Conservation (phyloP, 2,113 vertebrate genomes). For the Calidris pygmaea region DNA sequence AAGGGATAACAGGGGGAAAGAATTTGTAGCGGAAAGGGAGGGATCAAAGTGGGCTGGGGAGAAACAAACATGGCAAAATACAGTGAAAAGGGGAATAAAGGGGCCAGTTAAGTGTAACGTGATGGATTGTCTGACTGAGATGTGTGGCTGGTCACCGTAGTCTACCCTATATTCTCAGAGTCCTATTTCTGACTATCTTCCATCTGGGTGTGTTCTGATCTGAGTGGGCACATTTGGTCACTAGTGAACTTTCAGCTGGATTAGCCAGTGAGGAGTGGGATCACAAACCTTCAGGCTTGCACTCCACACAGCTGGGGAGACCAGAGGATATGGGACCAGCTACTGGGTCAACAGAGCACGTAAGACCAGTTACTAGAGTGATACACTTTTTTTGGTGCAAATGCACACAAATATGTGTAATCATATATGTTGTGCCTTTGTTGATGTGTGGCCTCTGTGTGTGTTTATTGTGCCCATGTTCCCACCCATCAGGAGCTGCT, state of each 20-base stretch:
- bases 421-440: fast-evolving
- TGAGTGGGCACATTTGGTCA: neutral
- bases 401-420: fast-evolving
- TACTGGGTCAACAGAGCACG: neutral
- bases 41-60: neutral
- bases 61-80: neutral
- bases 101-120: neutral
- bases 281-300: neutral
- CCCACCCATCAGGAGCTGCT: neutral
- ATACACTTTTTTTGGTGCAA: neutral
- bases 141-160: neutral
- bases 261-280: neutral
- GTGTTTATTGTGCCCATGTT: neutral
- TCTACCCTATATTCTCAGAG: neutral
- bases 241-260: neutral
- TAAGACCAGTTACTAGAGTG: fast-evolving
- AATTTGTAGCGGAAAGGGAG: neutral
- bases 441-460: neutral
- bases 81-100: neutral
- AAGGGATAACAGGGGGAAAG: neutral
- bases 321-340: neutral
- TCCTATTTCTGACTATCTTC: neutral
- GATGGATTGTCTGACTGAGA: neutral
- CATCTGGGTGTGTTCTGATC: neutral
- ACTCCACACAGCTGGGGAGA: fast-evolving